Percentiles rank a stretch among this genome's conserved stretches.
These are phyloP conservation scores for Heliothis peltigera DNA, from an alignment of 2,888 invertebrate species.

Conservation along the genomic window DNA sequence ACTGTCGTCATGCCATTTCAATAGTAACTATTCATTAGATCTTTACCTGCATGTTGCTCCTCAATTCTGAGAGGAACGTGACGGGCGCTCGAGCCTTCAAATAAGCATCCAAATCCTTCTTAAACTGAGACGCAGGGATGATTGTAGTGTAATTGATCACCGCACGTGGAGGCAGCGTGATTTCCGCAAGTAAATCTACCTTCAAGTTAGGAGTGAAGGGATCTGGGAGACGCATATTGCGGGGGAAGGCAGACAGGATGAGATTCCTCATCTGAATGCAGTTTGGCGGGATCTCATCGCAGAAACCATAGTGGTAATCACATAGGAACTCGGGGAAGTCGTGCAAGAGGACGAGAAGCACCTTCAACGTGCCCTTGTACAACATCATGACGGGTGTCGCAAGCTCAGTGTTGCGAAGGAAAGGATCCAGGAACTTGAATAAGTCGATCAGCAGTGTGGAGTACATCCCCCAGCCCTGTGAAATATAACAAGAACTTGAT, in stretches of 20 bases:
- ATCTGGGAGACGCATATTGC: slow-evolving; percentile 99
- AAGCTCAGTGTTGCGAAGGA: slow-evolving; percentile 98
- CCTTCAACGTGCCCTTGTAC: slow-evolving; percentile 98
- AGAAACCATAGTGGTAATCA: slow-evolving; percentile 99
- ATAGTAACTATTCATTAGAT: slow-evolving; percentile 11
- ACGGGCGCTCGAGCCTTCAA: slow-evolving; percentile 98
- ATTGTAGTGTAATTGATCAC: slow-evolving; percentile 96
- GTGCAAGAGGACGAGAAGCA: slow-evolving; percentile 98
- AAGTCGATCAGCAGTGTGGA: slow-evolving; percentile 98
- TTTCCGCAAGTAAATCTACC: slow-evolving; percentile 97
- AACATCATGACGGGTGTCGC: slow-evolving; percentile 97
- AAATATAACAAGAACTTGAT: slow-evolving; percentile 39
- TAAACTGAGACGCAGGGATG: slow-evolving; percentile 96
- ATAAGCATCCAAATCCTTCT: slow-evolving; percentile 99
- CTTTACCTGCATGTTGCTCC: slow-evolving; percentile 95
- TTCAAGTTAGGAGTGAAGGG: slow-evolving; percentile 99
- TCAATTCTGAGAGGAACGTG: slow-evolving; percentile 97
- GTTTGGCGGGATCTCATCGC: slow-evolving; percentile 99
- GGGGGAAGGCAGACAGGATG: slow-evolving; percentile 98
- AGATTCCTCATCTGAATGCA: slow-evolving; percentile 99
- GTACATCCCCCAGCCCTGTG: slow-evolving; percentile 98
- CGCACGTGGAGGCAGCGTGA: slow-evolving; percentile 96
- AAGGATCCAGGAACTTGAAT: slow-evolving; percentile 99
- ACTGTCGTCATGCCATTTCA: no score
- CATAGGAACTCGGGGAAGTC: slow-evolving; percentile 99